Conservation (phyloP, 2,888 invertebrate genomes). For the Nemoura dubitans region DNA sequence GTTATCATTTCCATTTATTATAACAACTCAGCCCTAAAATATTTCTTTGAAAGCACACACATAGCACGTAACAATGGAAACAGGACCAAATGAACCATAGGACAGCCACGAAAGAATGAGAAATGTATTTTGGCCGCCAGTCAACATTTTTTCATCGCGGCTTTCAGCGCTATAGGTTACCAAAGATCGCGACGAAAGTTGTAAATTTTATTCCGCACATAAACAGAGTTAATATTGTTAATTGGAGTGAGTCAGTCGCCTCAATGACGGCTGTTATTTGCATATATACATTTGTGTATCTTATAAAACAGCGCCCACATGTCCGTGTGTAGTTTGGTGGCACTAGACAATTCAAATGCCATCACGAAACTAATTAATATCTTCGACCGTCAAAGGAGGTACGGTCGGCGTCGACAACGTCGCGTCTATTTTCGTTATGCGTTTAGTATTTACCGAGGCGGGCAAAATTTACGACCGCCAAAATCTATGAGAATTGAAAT, state of each 20-base stretch:
- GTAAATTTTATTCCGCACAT: background rate
- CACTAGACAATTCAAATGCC: background rate
- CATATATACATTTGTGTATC: background rate
- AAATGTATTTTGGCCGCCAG: background rate
- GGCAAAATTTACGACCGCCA: background rate
- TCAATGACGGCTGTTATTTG: background rate
- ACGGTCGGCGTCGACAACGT: background rate
- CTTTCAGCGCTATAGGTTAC: background rate
- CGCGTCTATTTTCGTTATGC: background rate
- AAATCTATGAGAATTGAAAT: background rate
- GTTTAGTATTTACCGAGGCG: background rate
- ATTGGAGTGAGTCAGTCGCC: background rate
- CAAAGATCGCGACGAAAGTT: background rate
- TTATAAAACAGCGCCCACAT: background rate
- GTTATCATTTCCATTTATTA: no score
- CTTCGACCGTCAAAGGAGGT: background rate
- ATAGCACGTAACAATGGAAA: background rate
- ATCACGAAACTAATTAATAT: background rate
- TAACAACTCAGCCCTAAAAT: no score
- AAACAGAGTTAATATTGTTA: background rate
- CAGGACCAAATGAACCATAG: background rate
- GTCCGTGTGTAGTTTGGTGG: no score
- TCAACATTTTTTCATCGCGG: background rate
- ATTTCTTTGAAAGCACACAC: no score
- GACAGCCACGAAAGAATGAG: background rate